Evolutionary conservation across 1,140 invertebrate species (phyloP).

Genomic region (Riptortus pedestris): DNA sequence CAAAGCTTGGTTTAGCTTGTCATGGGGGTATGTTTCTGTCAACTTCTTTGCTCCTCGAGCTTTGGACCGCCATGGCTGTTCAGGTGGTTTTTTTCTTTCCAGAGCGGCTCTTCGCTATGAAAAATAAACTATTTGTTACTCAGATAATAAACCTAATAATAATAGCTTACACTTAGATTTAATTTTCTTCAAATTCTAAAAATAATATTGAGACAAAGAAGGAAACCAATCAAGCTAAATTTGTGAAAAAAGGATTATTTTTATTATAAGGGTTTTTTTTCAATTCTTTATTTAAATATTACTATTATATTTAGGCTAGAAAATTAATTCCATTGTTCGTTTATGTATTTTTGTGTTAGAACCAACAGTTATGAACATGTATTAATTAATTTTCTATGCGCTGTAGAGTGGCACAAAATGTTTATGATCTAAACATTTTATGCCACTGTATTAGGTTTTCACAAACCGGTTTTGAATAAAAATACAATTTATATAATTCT

Average conservation of each 20-base stretch:
- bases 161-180: not conserved
- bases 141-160: too few species aligned
- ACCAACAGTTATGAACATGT: too few species aligned
- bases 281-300: not conserved
- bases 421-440: too few species aligned
- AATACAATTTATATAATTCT: too few species aligned
- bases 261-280: not conserved
- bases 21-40: conserved; percentile 42
- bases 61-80: conserved; percentile 28
- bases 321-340: not conserved
- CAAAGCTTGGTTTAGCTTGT: conserved; percentile 42
- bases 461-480: too few species aligned
- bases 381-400: too few species aligned
- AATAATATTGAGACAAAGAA: too few species aligned
- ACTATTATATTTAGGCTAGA: not conserved
- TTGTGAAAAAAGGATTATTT: not conserved
- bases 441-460: too few species aligned
- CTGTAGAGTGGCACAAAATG: too few species aligned
- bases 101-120: conserved; percentile 16
- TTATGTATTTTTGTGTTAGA: too few species aligned
- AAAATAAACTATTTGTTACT: too few species aligned
- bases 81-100: conserved; percentile 25
- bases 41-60: conserved; percentile 44
- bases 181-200: too few species aligned
- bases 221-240: not conserved